Evolutionary conservation across 2,113 vertebrate genomes (phyloP).

Genomic region (Empidonax traillii): DNA sequence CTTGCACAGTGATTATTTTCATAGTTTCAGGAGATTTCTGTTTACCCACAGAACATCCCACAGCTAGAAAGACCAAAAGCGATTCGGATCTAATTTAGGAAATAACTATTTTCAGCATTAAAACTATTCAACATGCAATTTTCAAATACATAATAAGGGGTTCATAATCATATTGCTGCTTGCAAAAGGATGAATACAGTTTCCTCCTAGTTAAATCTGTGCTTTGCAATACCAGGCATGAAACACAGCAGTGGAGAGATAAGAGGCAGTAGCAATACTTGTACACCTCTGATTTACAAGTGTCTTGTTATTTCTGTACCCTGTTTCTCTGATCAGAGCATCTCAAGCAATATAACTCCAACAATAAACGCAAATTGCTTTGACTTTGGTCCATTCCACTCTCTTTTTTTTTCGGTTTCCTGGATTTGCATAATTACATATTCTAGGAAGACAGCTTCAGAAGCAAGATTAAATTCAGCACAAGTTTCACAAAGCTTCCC

Average conservation of each 20-base stretch:
- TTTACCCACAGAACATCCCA: not conserved
- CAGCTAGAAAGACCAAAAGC: not conserved
- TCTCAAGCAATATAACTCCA: not conserved
- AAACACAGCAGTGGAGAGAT: rapidly evolving
- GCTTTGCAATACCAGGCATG: not conserved
- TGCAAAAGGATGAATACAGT: not conserved
- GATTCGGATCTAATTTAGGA: not conserved
- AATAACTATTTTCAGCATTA: not conserved
- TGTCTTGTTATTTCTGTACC: not conserved
- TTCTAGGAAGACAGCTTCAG: not conserved
- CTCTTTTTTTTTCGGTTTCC: not conserved
- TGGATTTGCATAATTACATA: not conserved
- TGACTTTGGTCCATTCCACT: not conserved
- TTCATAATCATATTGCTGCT: not conserved
- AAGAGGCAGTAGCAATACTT: not conserved
- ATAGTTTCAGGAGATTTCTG: not conserved
- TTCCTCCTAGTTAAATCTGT: not conserved
- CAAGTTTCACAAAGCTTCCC: not conserved
- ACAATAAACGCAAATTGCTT: not conserved
- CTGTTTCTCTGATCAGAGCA: not conserved
- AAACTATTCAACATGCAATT: not conserved
- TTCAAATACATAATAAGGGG: not conserved
- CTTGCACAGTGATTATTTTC: not conserved
- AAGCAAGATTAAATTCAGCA: not conserved
- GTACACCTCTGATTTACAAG: not conserved